These are phyloP conservation scores for Barbus barbus DNA, from an alignment of 2,113 vertebrate genomes.

Conservation along the genomic window DNA sequence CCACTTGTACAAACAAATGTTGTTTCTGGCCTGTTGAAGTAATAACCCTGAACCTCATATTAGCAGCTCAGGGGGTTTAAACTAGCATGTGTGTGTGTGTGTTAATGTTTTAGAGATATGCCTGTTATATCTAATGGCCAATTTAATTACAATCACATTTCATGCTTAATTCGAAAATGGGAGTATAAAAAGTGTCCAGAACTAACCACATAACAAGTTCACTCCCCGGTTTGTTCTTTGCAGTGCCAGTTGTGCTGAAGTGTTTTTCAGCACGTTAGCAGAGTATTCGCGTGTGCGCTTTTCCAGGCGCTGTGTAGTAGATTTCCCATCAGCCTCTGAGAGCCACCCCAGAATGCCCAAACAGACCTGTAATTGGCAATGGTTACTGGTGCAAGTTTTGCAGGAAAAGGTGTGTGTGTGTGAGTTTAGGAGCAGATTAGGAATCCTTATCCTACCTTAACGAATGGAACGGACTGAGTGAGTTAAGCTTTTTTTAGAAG, in stretches of 20 bases:
- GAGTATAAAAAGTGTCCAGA: slow-evolving; percentile 21
- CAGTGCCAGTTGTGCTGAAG: not conserved
- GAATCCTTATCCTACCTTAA: slow-evolving; percentile 45
- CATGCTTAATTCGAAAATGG: slow-evolving; percentile 30
- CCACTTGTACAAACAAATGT: slow-evolving; percentile 45
- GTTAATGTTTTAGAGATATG: slow-evolving; percentile 22
- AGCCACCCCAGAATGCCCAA: slow-evolving; percentile 31
- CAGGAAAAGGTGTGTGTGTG: slow-evolving; percentile 3
- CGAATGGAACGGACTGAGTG: slow-evolving; percentile 43
- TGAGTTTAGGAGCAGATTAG: slow-evolving; percentile 47
- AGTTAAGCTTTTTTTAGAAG: slow-evolving; percentile 32
- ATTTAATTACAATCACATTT: slow-evolving; percentile 32
- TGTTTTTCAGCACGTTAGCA: not conserved
- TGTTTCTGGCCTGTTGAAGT: slow-evolving; percentile 34
- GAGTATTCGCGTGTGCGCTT: not conserved
- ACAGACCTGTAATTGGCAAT: slow-evolving; percentile 55
- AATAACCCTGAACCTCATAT: slow-evolving; percentile 26
- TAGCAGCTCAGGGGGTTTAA: slow-evolving; percentile 19
- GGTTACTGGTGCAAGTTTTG: slow-evolving; percentile 11
- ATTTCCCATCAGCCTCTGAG: slow-evolving; percentile 29
- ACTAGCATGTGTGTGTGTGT: not conserved
- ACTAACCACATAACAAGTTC: slow-evolving; percentile 1
- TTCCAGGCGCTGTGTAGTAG: slow-evolving; percentile 29
- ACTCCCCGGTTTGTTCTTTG: not conserved
- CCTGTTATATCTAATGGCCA: slow-evolving; percentile 5